Base-by-base conservation (phyloP, 2,113 vertebrate species). In the Carlito syrichta region DNA sequence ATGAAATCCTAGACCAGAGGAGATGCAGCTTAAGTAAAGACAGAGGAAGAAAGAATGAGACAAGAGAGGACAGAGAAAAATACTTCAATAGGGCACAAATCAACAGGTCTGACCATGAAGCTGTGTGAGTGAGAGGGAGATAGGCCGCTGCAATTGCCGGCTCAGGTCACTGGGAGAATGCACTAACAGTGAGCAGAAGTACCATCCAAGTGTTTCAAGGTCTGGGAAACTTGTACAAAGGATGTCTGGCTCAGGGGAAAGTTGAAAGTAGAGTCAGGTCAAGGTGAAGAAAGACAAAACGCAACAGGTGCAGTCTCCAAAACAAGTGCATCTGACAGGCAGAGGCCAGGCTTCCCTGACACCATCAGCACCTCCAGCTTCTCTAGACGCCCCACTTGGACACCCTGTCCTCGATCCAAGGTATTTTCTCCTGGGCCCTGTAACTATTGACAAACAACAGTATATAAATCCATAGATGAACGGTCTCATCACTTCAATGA, bases 401-500 rank as follows among this genome's bases (percentile, higher is more conserved):
- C 3, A 4, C 13, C 54, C 43, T 19, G 20, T 77, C 52, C 68
- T 48, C 43, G 63, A 32, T 14, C n/a, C 38, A 25, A 14, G 48
- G 50, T 19, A 27, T 58, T 30, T 45, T 78, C 40, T 8, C 23
- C 9, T 2, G 12, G 50, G 73, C 68, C 56, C 62, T 2, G 68
- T 58, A 68, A 27, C 73, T 68, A 40, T 1, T 32, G 43, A 32
- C 68, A 91, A 91, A 40, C 82, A 95, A 89, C 43, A 94, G 66
- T 43, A 5, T 48, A 73, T 93, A 58, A 89, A 79, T 52, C 78
- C 86, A 13, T 14, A 6, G 92, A 45, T 40, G 40, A 81, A 95
- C 86, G 38, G 81, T 23, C 91, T 23, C 22, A 1, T 0, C 0
- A 0, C 32, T 1, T 0, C 5, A 16, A 5, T 52, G 85, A 91